Evolutionary conservation across 2,888 invertebrate genomes (phyloP).

Genomic region (Litoditis marina): DNA sequence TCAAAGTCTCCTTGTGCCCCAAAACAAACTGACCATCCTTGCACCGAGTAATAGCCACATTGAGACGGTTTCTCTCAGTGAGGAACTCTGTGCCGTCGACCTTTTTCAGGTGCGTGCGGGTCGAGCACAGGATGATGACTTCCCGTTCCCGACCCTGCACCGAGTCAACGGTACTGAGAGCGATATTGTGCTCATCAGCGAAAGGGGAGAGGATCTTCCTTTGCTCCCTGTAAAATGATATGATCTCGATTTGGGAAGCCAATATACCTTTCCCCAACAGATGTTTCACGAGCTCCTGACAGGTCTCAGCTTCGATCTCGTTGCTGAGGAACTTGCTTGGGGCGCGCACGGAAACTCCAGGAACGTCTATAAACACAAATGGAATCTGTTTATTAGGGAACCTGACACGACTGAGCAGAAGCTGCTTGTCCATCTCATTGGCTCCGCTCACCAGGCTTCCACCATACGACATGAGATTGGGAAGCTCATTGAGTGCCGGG

Average conservation of each 20-base stretch:
- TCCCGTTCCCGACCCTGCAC: constrained; percentile 20
- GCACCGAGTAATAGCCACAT: constrained; percentile 21
- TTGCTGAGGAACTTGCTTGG: not conserved
- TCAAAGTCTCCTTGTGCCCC: constrained; percentile 3
- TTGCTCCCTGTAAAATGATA: constrained; percentile 21
- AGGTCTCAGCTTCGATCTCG: not conserved
- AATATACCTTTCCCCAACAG: not conserved
- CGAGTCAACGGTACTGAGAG: constrained; percentile 9
- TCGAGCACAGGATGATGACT: constrained; percentile 16
- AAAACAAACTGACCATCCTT: constrained; percentile 14
- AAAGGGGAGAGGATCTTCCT: too few species aligned
- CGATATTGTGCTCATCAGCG: too few species aligned
- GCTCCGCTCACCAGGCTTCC: not conserved
- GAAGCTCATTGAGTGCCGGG: constrained; percentile 1
- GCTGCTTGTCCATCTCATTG: too few species aligned
- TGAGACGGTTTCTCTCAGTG: constrained; percentile 8
- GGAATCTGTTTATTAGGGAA: not conserved
- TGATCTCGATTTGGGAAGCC: constrained; percentile 1
- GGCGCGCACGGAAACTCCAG: not conserved
- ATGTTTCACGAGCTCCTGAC: not conserved
- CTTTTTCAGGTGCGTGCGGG: constrained; percentile 11
- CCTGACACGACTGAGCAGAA: too few species aligned
- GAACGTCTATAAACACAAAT: not conserved
- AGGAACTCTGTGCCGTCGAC: constrained; percentile 14
- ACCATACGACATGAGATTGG: constrained; percentile 10